phyloP scores from a whole-genome alignment of 2,113 vertebrate genomes.

The Oreotrochilus melanogaster region DNA sequence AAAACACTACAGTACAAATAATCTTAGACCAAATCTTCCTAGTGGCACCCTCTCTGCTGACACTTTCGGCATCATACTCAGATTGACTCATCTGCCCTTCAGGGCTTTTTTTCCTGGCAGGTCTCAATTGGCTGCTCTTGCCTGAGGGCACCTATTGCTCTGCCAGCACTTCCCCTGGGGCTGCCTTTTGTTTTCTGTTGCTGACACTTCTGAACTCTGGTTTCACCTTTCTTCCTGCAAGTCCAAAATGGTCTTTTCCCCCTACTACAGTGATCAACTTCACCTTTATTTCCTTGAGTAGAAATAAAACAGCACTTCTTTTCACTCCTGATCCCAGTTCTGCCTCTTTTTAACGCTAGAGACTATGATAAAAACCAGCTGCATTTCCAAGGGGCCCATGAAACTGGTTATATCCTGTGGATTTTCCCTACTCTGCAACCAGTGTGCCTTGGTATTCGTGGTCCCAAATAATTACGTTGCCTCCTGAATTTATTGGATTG shows the following conservation, averaged over 20 bases:
- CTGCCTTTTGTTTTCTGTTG: conserved; percentile 15
- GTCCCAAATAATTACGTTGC: neutral
- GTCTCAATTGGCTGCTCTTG: neutral
- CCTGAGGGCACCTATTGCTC: neutral
- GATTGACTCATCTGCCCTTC: neutral
- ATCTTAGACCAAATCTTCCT: neutral
- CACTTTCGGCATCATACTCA: neutral
- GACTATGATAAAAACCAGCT: neutral
- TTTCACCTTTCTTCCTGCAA: conserved; percentile 6
- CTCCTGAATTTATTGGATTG: neutral
- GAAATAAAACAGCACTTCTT: neutral
- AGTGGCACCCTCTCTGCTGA: neutral
- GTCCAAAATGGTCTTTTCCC: neutral
- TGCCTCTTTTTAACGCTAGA: neutral
- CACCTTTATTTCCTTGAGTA: neutral
- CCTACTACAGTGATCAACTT: neutral
- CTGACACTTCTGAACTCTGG: conserved; percentile 8
- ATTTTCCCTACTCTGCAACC: neutral
- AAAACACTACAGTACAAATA: neutral
- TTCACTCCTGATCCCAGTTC: neutral
- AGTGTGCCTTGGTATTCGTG: neutral
- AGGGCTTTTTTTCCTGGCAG: neutral
- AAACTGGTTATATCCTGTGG: neutral
- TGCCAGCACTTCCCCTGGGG: neutral
- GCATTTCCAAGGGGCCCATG: neutral